Base-by-base conservation (phyloP, 2,888 invertebrate genomes). In the Amblyteles armatorius region DNA sequence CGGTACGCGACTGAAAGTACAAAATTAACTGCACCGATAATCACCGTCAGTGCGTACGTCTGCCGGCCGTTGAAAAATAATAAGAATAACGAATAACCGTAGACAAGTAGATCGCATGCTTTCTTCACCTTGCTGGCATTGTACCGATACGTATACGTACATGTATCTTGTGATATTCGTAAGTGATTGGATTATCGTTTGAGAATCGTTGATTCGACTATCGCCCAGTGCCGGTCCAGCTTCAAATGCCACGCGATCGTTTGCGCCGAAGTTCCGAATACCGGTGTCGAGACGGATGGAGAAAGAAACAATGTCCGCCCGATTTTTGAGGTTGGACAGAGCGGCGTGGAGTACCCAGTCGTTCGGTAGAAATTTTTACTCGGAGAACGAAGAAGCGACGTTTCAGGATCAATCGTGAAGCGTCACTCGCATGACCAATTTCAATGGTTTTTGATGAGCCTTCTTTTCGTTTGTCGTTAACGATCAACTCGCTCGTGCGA, bases 381-480 rank as follows among this genome's bases (percentile, higher is more conserved):
- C 2, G 5, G 11, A 33, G n/a, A 29, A 33, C 7, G 33, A 63
- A 63, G 5, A 63, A 63, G 63, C n/a, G 63, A 16, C 63, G 63
- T 63, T 69, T 48, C 69, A 29, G 11, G 69, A 69, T 44, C 7
- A 36, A 16, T 69, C 52, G 69, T 52, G 48, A 69, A 69, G n/a
- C 52, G 48, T 44, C 69, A 26, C 52, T 69, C 36, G 69, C 69
- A 48, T 29, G 52, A 69, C 44, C 26, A 26, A 77, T 22, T 33
- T 50, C 67, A 11, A 11, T 71, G 69, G 52, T 13, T 71, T n/a
- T 36, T 5, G 4, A 52, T 52, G 72, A 55, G 36, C 22, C 55
- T 55, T 44, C n/a, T 73, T 73, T 57, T 29, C n/a, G 11, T 57
- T 33, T 63, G 13, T 63, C 63, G 16, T 33, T 63, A 33, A 63